Evolutionary conservation across 2,797 vertebrate genomes (phyloP).

Genomic region (Pteronotus mesoamericanus): DNA sequence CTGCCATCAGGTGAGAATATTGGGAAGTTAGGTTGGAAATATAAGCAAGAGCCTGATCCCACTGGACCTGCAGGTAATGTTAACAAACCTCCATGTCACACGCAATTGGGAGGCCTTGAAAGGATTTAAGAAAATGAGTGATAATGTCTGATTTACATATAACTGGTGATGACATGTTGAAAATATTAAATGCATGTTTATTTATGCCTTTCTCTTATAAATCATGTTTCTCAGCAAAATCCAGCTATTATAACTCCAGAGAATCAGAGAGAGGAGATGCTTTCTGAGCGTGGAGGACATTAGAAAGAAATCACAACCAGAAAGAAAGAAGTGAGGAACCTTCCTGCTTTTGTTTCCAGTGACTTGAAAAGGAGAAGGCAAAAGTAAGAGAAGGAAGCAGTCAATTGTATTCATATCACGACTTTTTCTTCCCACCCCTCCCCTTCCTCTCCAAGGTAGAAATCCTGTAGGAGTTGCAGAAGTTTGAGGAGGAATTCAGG

Average conservation of each 20-base stretch:
- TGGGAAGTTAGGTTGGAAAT: not conserved
- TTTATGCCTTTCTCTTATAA: not conserved
- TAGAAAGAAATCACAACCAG: not conserved
- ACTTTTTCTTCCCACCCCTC: not conserved
- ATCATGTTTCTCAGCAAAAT: not conserved
- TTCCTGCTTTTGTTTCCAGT: not conserved
- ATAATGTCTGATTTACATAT: not conserved
- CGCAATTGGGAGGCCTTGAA: not conserved
- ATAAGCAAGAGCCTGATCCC: not conserved
- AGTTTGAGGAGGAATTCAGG: not conserved
- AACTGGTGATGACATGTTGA: not conserved
- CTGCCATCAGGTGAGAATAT: not conserved
- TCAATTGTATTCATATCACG: rapidly evolving
- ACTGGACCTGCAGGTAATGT: not conserved
- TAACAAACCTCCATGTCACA: not conserved
- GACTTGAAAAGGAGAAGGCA: not conserved
- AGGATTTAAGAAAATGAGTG: not conserved
- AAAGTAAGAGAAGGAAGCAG: not conserved
- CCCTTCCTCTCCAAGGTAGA: not conserved
- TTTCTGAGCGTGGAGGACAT: not conserved
- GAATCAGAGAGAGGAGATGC: not conserved
- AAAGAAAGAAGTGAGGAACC: not conserved
- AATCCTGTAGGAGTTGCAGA: not conserved
- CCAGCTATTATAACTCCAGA: not conserved
- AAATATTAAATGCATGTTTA: not conserved